These are phyloP conservation scores for Apostichopus japonicus DNA, from an alignment of 35 echinoderm and acorn worm genomes.

Conservation along the genomic window DNA sequence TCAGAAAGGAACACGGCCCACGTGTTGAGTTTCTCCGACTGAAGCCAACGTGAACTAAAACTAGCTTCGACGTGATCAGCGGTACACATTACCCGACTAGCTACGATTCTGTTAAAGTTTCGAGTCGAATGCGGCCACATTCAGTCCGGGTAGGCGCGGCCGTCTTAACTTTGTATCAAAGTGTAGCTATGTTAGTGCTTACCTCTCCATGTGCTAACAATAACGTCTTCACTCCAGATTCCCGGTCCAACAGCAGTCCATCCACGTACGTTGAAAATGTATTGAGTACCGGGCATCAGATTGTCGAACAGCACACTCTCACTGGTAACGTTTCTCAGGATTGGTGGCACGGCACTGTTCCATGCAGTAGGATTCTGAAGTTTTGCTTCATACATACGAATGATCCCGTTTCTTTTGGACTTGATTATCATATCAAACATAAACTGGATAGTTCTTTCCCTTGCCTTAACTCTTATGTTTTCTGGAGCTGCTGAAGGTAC, in stretches of 20 bases:
- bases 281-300: conserved; percentile 25
- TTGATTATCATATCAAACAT: conserved; percentile 15
- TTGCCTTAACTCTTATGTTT: not conserved
- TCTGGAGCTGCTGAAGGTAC: conserved; percentile 56
- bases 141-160: no score
- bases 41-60: no score
- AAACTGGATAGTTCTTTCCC: conserved; percentile 38
- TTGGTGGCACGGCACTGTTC: not conserved
- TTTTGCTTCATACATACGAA: conserved; percentile 60
- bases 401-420: conserved; percentile 48
- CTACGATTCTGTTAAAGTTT: not conserved
- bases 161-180: no score
- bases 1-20: no score
- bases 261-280: conserved; percentile 64
- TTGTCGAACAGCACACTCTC: conserved; percentile 3
- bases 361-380: conserved; percentile 1
- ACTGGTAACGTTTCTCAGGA: conserved; percentile 37
- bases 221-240: conserved; percentile 22
- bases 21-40: no score
- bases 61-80: no score
- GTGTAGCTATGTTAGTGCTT: not conserved
- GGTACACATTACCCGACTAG: not conserved
- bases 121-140: no score
- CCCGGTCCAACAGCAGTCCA: conserved; percentile 62
- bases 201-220: conserved; percentile 14